Conservation (phyloP, 1,140 invertebrate species). For the Samia ricini region DNA sequence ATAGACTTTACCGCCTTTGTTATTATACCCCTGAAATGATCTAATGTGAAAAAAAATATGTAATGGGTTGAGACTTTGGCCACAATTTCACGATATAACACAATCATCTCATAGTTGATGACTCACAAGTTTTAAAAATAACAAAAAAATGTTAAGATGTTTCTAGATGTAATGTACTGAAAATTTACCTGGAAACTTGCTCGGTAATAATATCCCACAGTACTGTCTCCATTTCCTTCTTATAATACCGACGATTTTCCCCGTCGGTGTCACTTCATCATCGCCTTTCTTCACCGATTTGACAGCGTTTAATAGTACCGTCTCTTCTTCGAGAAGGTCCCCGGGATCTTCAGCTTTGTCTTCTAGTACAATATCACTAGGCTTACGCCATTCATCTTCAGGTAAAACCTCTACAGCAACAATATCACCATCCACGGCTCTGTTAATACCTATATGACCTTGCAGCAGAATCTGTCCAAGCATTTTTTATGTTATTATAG, state of each 20-base stretch:
- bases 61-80: no score
- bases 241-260: conserved; percentile 95
- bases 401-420: conserved; percentile 96
- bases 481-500: conserved; percentile 8
- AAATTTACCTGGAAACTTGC: conserved; percentile 84
- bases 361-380: conserved; percentile 90
- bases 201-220: conserved; percentile 95
- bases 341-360: conserved; percentile 88
- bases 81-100: no score
- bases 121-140: no score
- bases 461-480: conserved; percentile 88
- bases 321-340: conserved; percentile 83
- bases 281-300: conserved; percentile 46
- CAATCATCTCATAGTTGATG: no score
- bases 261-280: conserved; percentile 84
- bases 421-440: conserved; percentile 97
- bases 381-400: conserved; percentile 92
- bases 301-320: conserved; percentile 56
- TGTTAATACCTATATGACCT: conserved; percentile 92
- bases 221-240: conserved; percentile 97
- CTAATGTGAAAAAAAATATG: no score
- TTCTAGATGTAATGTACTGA: conserved; percentile 6
- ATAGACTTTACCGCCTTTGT: no score
- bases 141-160: no score
- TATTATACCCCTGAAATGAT: no score